Evolutionary conservation across 1,140 invertebrate species (phyloP), one percentile per base, ranked within the genome.

Genomic region (Caenorhabditis briggsae): DNA sequence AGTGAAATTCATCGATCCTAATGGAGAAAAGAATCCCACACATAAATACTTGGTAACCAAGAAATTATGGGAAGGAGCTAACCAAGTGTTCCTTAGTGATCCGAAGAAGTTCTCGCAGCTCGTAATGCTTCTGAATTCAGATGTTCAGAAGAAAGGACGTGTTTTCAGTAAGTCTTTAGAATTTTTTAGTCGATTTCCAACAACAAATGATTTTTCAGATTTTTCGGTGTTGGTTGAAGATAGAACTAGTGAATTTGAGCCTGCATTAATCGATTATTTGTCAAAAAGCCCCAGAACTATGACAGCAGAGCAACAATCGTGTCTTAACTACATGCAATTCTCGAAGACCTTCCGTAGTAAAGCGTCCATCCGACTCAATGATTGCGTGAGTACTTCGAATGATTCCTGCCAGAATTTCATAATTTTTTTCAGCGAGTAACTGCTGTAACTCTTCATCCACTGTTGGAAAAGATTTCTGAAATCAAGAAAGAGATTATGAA

Each of bases 31-130:
- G 1, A 50, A 78, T 14, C 33, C 43, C 20, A 5, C 12, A 11
- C 70, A 78, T n/a, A 43, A n/a, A 18, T 70, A 9, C 5, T n/a
- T 78, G 9, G 11, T 78, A 7, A 50, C 46, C 6, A n/a, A 50
- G 9, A 50, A 9, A 5, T 20, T 78, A 1, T 78, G 70, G 70
- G 18, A 78, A 9, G 70, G n/a, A 23, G 46, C 23, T n/a, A 78
- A 78, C 33, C 20, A 78, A 23, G 9, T 53, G 20, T 78, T 78
- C 46, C 20, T 53, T n/a, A 46, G 46, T 12, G 70, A 78, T 53
- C 70, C 70, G 7, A 46, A 43, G 0, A 78, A 78, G 14, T 78
- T 78, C n/a, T 23, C n/a, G n/a, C 7, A 23, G 1, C 46, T 78
- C 12, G n/a, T 78, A 7, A 41, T 48, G 12, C 48, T 50, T 53